Base-by-base conservation (phyloP, 1,140 invertebrate species). In the Scaptodrosophila lebanonensis region DNA sequence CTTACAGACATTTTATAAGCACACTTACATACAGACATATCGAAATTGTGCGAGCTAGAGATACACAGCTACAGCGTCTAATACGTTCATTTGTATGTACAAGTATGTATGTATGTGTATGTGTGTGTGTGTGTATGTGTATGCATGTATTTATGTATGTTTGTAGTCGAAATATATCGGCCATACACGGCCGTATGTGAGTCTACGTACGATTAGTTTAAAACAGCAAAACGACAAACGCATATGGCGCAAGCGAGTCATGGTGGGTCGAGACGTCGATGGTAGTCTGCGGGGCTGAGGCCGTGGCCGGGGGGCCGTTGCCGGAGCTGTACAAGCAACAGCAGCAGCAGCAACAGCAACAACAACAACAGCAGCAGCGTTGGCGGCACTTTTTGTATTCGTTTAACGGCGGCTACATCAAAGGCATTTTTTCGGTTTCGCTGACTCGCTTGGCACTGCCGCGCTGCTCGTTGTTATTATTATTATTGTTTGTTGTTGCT, bases 341-440 rank as follows among this genome's bases (percentile, higher is more conserved):
- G 44, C 44, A 29, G 18, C 32, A 13, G 35, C 38, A 13, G 43
- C 43, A 22, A 29, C 9, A 16, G 43, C 29, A 27, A 36, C 2
- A 17, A 29, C 13, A 22, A 22, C 8, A 40, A 29, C 43, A 61
- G 47, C 40, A 35, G 33, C 35, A 27, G 53, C 57, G 66, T 65
- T 59, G 67, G 66, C 76, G 70, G 76, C 67, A 68, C 67, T 69
- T 83, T 83, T 71, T 51, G 71, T 76, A 68, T 83, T 61, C 67
- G 60, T 75, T 71, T 64, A 58, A 67, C 51, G 57, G 70, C 76
- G 76, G 76, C 70, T 27, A 76, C 67, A 72, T 83, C 76, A 83
- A 83, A 83, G 67, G 60, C 53, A 61, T 64, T 54, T 75, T 70
- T 75, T 76, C 43, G 49, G 66, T 82, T 83, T 71, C 33, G 58